phyloP scores from a whole-genome alignment of 2,888 invertebrate genomes.

The Ditylenchus weischeri region DNA sequence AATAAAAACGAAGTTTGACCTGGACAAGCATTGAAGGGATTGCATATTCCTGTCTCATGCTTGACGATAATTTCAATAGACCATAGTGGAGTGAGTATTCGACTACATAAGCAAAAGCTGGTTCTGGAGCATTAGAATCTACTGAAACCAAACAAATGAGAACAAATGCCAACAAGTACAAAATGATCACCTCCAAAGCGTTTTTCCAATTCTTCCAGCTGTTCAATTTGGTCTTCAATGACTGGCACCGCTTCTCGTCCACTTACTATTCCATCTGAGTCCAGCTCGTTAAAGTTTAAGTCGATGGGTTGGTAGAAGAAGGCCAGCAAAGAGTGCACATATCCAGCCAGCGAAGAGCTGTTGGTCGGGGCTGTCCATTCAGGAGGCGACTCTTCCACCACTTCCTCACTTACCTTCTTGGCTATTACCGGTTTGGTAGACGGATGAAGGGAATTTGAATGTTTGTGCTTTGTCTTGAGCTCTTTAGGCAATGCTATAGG shows the following conservation, averaged over 20 bases:
- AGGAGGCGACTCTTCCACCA: not conserved
- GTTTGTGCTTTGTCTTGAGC: not conserved
- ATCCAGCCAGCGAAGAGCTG: slow-evolving; percentile 2
- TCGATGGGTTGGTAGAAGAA: slow-evolving; percentile 17
- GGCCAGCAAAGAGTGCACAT: slow-evolving; percentile 5
- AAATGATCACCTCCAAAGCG: not conserved
- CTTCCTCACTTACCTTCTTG: not conserved
- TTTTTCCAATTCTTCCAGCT: slow-evolving; percentile 4
- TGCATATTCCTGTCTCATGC: slow-evolving; percentile 77
- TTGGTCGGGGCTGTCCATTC: not conserved
- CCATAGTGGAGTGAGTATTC: slow-evolving; percentile 97
- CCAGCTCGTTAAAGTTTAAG: not conserved
- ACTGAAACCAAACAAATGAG: not conserved
- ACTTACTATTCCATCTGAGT: not conserved
- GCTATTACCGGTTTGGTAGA: not conserved
- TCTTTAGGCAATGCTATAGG: slow-evolving; percentile 12
- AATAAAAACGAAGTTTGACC: slow-evolving; percentile 43
- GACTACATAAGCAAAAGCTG: slow-evolving; percentile 65
- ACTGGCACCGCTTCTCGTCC: slow-evolving; percentile 3
- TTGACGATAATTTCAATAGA: slow-evolving; percentile 81
- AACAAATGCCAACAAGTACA: not conserved
- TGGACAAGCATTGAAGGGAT: slow-evolving; percentile 74
- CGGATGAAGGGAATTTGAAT: not conserved
- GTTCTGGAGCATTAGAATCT: slow-evolving; percentile 3
- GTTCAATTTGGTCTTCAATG: not conserved